Conservation (phyloP, 1,140 invertebrate species). For the Gonioctena quinquepunctata region DNA sequence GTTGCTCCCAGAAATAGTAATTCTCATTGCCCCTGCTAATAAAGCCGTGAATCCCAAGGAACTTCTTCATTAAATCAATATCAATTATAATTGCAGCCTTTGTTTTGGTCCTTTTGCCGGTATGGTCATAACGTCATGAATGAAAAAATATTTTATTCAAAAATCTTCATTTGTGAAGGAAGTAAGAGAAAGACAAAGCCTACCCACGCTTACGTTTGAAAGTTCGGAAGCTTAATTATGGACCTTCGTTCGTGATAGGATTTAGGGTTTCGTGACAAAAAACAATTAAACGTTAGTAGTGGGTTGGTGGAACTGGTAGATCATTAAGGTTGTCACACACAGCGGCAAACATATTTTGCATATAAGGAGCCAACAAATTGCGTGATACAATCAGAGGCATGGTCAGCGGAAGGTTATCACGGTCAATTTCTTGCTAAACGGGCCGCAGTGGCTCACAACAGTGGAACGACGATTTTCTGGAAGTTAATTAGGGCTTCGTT, state of each 20-base stretch:
- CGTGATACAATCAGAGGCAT: slow-evolving; percentile 4
- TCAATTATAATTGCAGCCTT: no score
- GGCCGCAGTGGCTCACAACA: not conserved
- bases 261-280: slow-evolving; percentile 21
- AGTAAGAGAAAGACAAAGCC: not conserved
- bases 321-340: slow-evolving; percentile 19
- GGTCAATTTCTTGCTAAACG: not conserved
- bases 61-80: no score
- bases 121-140: no score
- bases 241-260: slow-evolving; percentile 16
- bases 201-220: not conserved
- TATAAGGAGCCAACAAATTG: slow-evolving; percentile 14
- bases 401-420: not conserved
- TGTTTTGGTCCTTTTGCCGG: no score
- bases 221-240: slow-evolving; percentile 4
- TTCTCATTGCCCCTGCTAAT: no score
- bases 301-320: slow-evolving; percentile 15
- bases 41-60: no score
- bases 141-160: no score
- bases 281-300: slow-evolving; percentile 18
- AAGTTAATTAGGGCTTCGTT: not conserved
- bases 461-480: not conserved
- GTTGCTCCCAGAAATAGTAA: no score
- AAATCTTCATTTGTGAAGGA: no score
- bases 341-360: slow-evolving; percentile 10